Conservation (phyloP, 1,140 invertebrate genomes). For the Sycophaga agraensis region DNA sequence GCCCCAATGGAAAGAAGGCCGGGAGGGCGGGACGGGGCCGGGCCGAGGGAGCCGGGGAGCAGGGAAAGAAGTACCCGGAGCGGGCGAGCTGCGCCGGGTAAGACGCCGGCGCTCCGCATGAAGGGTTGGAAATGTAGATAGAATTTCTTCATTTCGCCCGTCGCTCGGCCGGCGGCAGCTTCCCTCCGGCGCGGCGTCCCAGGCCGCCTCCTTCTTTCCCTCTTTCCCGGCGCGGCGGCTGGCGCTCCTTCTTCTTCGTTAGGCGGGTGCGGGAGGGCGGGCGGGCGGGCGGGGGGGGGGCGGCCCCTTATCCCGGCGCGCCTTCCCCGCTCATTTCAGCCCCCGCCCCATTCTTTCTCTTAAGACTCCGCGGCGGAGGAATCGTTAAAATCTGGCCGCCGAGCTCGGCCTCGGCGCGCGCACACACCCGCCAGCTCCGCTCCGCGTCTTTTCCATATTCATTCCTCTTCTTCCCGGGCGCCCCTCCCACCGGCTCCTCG, state of each 20-base stretch:
- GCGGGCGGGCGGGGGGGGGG: too few relatives aligned
- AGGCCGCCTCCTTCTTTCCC: conserved; percentile 15
- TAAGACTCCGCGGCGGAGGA: conserved; percentile 59
- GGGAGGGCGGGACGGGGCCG: conserved; percentile 24
- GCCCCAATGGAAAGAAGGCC: conserved; percentile 19
- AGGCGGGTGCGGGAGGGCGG: too few relatives aligned
- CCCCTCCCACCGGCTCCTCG: conserved; percentile 15
- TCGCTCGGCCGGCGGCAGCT: conserved; percentile 44
- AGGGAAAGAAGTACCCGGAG: conserved; percentile 35
- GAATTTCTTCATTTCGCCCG: conserved; percentile 60
- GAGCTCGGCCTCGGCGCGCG: conserved; percentile 33
- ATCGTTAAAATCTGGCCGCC: conserved; percentile 61
- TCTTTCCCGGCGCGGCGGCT: neutral
- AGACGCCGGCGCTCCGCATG: conserved; percentile 47
- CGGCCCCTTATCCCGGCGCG: too few relatives aligned
- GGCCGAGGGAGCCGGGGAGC: conserved; percentile 24
- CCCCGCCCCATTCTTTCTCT: conserved; percentile 56
- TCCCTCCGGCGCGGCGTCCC: conserved; percentile 11
- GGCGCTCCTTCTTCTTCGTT: conserved; percentile 16
- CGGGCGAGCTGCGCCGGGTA: conserved; percentile 47
- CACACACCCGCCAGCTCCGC: conserved; percentile 6
- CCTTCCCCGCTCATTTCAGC: conserved; percentile 37
- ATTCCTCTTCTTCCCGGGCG: neutral
- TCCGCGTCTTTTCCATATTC: conserved; percentile 31
- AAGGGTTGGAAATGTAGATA: conserved; percentile 61